Conservation (phyloP, 2,888 invertebrate species). For the Eledona agricola region DNA sequence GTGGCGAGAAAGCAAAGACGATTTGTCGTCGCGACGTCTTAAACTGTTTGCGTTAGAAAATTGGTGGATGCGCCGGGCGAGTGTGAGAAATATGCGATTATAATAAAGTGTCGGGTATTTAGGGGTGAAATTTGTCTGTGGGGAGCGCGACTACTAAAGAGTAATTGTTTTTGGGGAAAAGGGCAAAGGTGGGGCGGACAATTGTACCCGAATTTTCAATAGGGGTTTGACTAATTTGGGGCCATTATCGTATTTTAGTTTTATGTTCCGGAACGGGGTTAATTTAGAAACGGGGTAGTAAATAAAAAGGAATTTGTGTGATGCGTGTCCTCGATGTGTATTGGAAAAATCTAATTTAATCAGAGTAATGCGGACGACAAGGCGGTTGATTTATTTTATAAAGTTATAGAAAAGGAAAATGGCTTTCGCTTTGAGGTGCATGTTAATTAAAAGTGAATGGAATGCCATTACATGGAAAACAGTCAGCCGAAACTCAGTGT, state of each 20-base stretch:
- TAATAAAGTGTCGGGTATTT: constrained; percentile 23
- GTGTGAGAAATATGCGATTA: constrained; percentile 27
- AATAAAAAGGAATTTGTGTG: constrained; percentile 6
- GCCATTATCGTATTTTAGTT: constrained; percentile 10
- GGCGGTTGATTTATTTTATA: constrained; percentile 27
- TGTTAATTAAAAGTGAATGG: constrained; percentile 36
- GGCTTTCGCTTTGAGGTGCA: constrained; percentile 27
- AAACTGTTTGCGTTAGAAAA: constrained; percentile 9
- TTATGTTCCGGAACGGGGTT: neutral
- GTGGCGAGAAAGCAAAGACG: no score
- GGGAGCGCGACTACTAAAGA: constrained; percentile 25
- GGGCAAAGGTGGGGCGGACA: constrained; percentile 19
- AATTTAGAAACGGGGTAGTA: constrained; percentile 3
- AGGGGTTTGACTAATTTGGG: constrained; percentile 15
- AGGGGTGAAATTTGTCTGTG: constrained; percentile 22
- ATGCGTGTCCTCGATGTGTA: constrained; percentile 10
- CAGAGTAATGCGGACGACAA: constrained; percentile 20
- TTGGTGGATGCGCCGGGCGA: constrained; percentile 8
- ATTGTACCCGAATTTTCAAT: constrained; percentile 19
- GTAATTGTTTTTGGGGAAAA: constrained; percentile 26
- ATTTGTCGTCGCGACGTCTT: no score
- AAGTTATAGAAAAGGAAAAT: constrained; percentile 27
- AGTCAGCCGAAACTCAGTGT: constrained; percentile 32
- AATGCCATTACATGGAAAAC: constrained; percentile 36
- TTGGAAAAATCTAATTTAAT: constrained; percentile 14